Conservation (phyloP, 2,113 vertebrate genomes). For the Centropristis striata region DNA sequence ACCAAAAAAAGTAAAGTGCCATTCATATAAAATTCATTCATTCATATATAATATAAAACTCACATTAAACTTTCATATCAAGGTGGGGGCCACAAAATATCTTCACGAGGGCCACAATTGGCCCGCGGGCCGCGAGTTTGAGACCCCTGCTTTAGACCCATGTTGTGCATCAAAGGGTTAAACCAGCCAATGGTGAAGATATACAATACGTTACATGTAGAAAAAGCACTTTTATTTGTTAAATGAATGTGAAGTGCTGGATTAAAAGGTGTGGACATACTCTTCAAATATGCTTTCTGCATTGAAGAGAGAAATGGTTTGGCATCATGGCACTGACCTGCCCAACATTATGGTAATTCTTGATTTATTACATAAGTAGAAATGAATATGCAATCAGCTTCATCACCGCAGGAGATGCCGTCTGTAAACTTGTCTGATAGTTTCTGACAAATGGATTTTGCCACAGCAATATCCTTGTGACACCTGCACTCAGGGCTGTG, state of each 20-base stretch:
- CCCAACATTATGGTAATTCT: slow-evolving; percentile 20
- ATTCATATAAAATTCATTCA: too few relatives aligned
- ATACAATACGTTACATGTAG: not conserved
- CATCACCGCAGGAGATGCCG: slow-evolving; percentile 27
- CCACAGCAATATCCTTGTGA: slow-evolving; percentile 19
- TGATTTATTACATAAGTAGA: slow-evolving; percentile 12
- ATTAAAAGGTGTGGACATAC: slow-evolving; percentile 7
- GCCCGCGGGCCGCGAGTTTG: too few relatives aligned
- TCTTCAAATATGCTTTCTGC: slow-evolving; percentile 22
- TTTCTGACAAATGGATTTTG: slow-evolving; percentile 45
- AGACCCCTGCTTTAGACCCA: too few relatives aligned
- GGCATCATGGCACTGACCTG: slow-evolving; percentile 3
- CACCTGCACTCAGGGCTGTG: slow-evolving; percentile 53
- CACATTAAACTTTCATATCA: too few relatives aligned
- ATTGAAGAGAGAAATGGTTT: slow-evolving; percentile 1
- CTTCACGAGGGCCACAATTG: too few relatives aligned
- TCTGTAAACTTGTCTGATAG: slow-evolving; percentile 34
- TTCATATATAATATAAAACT: too few relatives aligned
- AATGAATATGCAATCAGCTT: slow-evolving; percentile 52
- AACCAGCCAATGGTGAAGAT: not conserved
- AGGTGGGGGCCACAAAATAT: too few relatives aligned
- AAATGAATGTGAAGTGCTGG: not conserved
- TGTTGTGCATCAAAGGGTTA: too few relatives aligned
- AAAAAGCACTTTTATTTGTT: not conserved
- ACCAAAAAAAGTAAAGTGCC: too few relatives aligned